A percentile compares a stretch with the other conserved stretches of the same genome.
phyloP scores from a whole-genome alignment of 2,797 vertebrate genomes.

The Tinamus major region DNA sequence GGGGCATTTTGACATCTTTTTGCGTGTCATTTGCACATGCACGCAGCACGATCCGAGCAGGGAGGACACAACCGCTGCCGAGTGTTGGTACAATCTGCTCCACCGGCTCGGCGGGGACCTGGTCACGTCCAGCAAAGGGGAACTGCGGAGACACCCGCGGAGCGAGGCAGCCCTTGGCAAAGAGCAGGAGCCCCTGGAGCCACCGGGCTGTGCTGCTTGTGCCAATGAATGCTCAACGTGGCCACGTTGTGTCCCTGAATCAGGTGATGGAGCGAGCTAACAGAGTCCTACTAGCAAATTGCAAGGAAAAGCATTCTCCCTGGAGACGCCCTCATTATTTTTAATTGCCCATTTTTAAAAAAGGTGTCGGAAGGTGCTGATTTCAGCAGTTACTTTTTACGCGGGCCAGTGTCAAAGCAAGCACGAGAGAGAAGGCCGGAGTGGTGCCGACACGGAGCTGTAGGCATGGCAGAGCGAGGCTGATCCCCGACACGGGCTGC shows the following conservation, averaged over 20 bases:
- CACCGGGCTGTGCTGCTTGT: accelerated
- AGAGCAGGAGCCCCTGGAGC: accelerated
- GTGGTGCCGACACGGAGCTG: too few species aligned
- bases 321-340: background rate
- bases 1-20: background rate
- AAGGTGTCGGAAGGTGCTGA: constrained; percentile 21
- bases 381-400: constrained; percentile 1
- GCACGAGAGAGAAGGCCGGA: background rate
- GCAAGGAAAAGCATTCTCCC: background rate
- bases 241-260: background rate
- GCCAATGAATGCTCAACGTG: background rate
- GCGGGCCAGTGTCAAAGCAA: background rate
- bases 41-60: background rate
- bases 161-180: accelerated
- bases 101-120: accelerated
- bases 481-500: too few species aligned
- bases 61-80: too few species aligned
- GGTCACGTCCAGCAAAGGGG: background rate
- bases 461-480: too few species aligned
- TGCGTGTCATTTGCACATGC: background rate
- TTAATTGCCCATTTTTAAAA: constrained; percentile 1
- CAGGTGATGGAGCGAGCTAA: background rate
- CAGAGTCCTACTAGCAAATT: background rate
- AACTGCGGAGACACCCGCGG: too few species aligned
- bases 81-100: accelerated